phyloP scores from a whole-genome alignment of 2,797 vertebrate genomes.

The Falco rusticolus region DNA sequence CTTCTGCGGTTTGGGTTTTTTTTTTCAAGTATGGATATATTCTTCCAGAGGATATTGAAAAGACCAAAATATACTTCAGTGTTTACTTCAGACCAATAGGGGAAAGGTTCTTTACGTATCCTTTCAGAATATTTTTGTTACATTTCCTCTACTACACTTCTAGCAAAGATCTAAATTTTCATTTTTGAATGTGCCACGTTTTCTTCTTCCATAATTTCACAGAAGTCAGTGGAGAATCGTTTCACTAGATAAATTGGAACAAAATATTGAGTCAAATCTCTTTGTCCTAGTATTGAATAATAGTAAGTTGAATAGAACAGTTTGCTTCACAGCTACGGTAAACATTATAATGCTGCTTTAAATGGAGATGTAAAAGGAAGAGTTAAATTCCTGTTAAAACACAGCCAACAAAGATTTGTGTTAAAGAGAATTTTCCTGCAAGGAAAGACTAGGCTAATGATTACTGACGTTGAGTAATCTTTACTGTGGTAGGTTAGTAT shows the following conservation, averaged over 20 bases:
- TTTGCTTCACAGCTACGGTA: background rate
- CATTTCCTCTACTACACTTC: background rate
- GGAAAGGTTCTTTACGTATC: slow-evolving; percentile 89
- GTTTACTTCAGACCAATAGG: slow-evolving; percentile 87
- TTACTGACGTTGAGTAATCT: background rate
- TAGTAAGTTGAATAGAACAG: background rate
- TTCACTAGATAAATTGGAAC: background rate
- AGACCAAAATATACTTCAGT: slow-evolving; percentile 81
- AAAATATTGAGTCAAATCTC: background rate
- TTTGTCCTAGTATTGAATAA: background rate
- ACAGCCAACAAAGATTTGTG: background rate
- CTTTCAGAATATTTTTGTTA: slow-evolving; percentile 41
- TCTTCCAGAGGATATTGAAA: slow-evolving; percentile 81
- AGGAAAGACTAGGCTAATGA: background rate
- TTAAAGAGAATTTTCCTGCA: background rate
- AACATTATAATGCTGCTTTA: background rate
- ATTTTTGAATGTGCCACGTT: background rate
- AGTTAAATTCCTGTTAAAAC: background rate
- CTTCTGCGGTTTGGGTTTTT: background rate
- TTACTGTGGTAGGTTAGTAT: background rate
- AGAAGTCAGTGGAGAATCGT: background rate
- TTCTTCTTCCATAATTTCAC: background rate
- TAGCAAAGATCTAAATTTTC: background rate
- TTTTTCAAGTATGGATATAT: slow-evolving; percentile 87
- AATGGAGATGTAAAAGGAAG: background rate